Evolutionary conservation across 2,797 vertebrate genomes (phyloP).

Genomic region (Macropus fuliginosus): DNA sequence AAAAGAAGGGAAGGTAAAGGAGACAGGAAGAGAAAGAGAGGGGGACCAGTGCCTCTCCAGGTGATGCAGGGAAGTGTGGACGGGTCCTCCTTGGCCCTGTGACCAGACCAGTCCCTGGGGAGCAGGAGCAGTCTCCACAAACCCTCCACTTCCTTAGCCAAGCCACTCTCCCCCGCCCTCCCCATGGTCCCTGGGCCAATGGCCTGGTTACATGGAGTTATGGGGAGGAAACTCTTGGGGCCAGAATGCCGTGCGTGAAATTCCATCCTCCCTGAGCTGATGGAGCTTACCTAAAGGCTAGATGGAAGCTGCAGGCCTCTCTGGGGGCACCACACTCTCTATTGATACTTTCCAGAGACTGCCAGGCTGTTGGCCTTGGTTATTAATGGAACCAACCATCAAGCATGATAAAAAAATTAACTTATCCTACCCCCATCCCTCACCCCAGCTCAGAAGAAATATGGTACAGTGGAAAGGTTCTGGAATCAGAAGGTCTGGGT

Average conservation of each 20-base stretch:
- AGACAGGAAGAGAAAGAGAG: neutral
- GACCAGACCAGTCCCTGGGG: neutral
- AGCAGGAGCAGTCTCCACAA: neutral
- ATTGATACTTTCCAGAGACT: neutral
- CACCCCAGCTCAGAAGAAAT: neutral
- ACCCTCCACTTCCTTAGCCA: neutral
- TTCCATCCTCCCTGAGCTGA: slow-evolving; percentile 9
- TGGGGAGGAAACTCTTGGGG: neutral
- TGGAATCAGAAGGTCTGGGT: neutral
- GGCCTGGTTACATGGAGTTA: slow-evolving; percentile 30
- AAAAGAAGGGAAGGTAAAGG: neutral
- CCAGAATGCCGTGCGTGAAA: neutral
- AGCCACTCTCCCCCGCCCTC: neutral
- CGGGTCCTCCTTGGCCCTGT: too few relatives aligned
- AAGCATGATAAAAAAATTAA: neutral
- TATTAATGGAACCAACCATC: neutral
- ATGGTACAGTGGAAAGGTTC: neutral
- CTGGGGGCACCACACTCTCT: neutral
- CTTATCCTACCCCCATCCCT: neutral
- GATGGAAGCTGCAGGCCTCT: slow-evolving; percentile 1
- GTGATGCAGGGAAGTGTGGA: neutral
- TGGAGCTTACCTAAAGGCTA: neutral
- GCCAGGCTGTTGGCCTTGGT: neutral
- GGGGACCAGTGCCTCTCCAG: neutral
- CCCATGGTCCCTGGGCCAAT: slow-evolving; percentile 9